Conservation (phyloP, 2,113 vertebrate species). For the Tamias sibiricus region DNA sequence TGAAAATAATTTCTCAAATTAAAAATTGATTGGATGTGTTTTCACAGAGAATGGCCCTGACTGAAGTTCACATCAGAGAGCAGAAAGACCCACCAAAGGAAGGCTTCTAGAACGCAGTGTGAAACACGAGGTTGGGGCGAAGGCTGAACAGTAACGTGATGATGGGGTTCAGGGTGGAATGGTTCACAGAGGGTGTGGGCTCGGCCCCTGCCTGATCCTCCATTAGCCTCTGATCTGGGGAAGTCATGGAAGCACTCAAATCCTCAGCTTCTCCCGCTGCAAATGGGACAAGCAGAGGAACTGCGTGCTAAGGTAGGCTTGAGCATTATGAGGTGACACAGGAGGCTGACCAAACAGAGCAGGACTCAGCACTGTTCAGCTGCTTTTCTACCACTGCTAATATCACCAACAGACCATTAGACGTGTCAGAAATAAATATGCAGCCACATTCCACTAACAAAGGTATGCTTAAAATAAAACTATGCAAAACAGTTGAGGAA, state of each 20-base stretch:
- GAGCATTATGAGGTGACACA: background rate
- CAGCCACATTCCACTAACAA: background rate
- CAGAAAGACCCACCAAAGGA: background rate
- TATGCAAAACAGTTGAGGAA: background rate
- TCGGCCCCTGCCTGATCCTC: background rate
- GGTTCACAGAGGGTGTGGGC: background rate
- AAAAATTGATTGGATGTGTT: background rate
- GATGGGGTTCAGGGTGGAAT: background rate
- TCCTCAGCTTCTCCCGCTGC: background rate
- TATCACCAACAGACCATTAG: background rate
- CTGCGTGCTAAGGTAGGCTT: background rate
- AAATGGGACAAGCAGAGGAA: background rate
- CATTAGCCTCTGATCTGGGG: background rate
- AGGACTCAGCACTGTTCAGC: background rate
- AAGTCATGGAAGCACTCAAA: background rate
- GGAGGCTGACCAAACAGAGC: background rate
- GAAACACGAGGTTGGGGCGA: background rate
- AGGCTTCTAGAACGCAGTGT: background rate
- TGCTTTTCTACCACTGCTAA: background rate
- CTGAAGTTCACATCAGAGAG: background rate
- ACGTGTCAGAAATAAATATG: background rate
- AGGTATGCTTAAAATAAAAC: background rate
- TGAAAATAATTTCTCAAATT: background rate
- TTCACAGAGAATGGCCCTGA: background rate
- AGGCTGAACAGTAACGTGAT: too few species aligned